These are phyloP conservation scores for Porites lutea DNA, from an alignment of 64 coral and sea anemone genomes.

Conservation along the genomic window DNA sequence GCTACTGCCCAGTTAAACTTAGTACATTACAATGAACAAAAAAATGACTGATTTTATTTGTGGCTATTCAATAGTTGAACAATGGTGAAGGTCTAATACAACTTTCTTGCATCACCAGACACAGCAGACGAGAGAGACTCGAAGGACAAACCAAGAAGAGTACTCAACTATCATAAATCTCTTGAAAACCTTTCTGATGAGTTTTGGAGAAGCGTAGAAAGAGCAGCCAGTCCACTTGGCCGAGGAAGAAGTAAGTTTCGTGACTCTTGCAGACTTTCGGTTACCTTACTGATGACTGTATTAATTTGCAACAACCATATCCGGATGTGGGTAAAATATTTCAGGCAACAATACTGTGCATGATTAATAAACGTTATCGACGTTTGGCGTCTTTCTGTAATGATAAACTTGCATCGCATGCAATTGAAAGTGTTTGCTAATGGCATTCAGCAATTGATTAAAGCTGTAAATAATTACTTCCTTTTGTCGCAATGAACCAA, in stretches of 20 bases:
- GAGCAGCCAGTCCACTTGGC: constrained; percentile 27
- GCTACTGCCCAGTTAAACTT: too few species aligned
- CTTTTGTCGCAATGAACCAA: neutral
- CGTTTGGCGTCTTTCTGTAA: too few species aligned
- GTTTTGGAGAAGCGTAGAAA: constrained; percentile 71
- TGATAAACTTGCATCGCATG: neutral
- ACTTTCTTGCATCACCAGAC: constrained; percentile 11
- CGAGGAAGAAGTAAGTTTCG: constrained; percentile 47
- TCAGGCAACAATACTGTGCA: neutral
- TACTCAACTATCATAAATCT: constrained; percentile 55
- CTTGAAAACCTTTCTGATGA: constrained; percentile 66
- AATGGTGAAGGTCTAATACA: neutral
- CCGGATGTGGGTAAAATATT: neutral
- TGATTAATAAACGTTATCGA: neutral
- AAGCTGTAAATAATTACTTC: neutral
- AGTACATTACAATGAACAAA: too few species aligned
- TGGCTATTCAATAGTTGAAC: too few species aligned
- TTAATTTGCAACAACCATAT: neutral
- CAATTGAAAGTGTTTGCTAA: neutral
- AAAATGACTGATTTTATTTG: neutral
- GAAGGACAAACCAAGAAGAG: constrained; percentile 14
- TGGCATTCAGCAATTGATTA: neutral
- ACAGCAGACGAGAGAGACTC: neutral
- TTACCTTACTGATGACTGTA: constrained; percentile 1
- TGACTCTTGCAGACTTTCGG: neutral